Base-by-base conservation (phyloP, 2,888 invertebrate species). In the Hirtodrosophila alboralis region DNA sequence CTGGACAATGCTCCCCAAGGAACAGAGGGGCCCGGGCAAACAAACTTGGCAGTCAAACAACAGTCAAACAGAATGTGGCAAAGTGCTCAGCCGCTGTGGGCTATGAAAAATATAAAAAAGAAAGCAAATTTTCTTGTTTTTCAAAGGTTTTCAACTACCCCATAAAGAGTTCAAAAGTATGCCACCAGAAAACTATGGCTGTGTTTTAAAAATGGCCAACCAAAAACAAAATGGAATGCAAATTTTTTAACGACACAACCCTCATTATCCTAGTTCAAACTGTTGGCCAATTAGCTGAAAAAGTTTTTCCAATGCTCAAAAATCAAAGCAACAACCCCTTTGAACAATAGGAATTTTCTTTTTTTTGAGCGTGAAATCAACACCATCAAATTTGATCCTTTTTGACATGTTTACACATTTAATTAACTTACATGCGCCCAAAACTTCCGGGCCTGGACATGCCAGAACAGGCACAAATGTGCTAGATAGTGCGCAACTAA, bases 381-480 rank as follows among this genome's bases (percentile, higher is more conserved):
- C 75, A 76, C 81, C 75, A 72, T 44, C 52, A 27, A 54, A 56
- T 54, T 58, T 74, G 9, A 56, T 57, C 60, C 75, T 48, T 54
- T 75, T 54, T 59, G 84, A 84, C 70, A 63, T 87, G 84, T 86
- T 86, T 87, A 81, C 87, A 81, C 84, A 86, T 84, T 86, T 86
- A 86, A 86, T 86, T 86, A 86, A 86, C 76, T 80, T 64, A 83
- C 71, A 84, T 67, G 67, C 64, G 59, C 83, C 79, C 72, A 69
- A 72, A 78, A 75, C 75, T 84, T 84, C 79, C 79, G 28, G 6
- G 6, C 23, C n/a, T 9, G 27, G n/a, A n/a, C n/a, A n/a, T n/a
- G 14, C 34, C 18, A 30, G 47, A 36, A 53, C n/a, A n/a, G n/a
- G n/a, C n/a, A n/a, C 44, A 34, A 33, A 51, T 41, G 37, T 56